Evolutionary conservation across 1,140 invertebrate genomes (phyloP).

Genomic region (Magallana gigas): DNA sequence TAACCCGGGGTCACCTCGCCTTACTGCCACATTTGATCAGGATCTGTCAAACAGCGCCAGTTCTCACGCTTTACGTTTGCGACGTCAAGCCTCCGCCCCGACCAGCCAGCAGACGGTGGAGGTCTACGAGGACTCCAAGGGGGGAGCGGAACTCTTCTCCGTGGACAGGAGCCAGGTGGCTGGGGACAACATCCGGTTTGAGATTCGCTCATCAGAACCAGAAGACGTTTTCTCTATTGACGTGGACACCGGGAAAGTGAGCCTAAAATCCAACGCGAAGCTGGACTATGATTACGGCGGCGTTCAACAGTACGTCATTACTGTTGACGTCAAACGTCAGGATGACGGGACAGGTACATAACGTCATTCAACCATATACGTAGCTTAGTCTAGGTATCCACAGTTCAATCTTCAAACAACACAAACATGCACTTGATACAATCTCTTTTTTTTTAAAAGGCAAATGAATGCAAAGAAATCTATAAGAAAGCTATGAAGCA

Average conservation of each 20-base stretch:
- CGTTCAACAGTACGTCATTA: not conserved
- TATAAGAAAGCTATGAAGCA: too few relatives aligned
- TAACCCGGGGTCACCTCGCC: not conserved
- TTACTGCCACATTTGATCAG: slow-evolving; percentile 3
- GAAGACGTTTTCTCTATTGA: slow-evolving; percentile 12
- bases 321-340: not conserved
- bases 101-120: not conserved
- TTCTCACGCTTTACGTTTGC: not conserved
- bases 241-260: not conserved
- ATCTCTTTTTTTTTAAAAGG: too few relatives aligned
- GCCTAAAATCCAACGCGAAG: not conserved
- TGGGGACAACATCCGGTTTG: not conserved
- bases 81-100: not conserved
- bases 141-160: not conserved
- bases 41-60: slow-evolving; percentile 18
- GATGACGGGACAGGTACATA: slow-evolving; percentile 17
- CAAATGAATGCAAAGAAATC: too few relatives aligned
- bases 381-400: too few relatives aligned
- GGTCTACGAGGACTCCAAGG: not conserved
- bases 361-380: not conserved
- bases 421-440: too few relatives aligned
- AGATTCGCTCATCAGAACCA: not conserved
- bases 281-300: not conserved
- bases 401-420: too few relatives aligned
- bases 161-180: not conserved